Evolutionary conservation across 2,113 vertebrate genomes (phyloP).

Genomic region (Bos indicus): DNA sequence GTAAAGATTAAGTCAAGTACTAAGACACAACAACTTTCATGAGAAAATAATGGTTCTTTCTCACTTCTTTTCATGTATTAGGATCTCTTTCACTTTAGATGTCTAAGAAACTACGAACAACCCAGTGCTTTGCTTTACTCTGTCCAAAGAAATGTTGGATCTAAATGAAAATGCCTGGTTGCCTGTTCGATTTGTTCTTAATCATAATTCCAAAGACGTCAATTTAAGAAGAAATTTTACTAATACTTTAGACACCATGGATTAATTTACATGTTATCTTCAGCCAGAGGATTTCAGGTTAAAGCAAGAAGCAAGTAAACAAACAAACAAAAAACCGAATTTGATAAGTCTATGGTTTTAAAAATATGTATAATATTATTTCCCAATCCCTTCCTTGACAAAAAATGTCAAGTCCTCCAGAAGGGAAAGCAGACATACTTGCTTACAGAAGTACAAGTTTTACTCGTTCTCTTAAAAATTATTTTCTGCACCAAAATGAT

Average conservation of each 20-base stretch:
- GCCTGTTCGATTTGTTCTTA: not conserved
- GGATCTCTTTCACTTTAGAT: not conserved
- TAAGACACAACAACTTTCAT: not conserved
- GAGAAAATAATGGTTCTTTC: not conserved
- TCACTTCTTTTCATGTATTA: not conserved
- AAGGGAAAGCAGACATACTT: not conserved
- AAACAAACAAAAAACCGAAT: not conserved
- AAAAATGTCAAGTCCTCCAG: not conserved
- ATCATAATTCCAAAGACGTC: not conserved
- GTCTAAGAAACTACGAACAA: not conserved
- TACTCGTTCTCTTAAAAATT: constrained; percentile 64
- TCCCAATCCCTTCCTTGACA: not conserved
- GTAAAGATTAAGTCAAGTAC: not conserved
- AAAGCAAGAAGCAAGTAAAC: constrained; percentile 7
- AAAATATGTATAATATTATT: not conserved
- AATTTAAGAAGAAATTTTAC: constrained; percentile 5
- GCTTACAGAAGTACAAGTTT: constrained; percentile 37
- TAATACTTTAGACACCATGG: not conserved
- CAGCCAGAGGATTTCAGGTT: not conserved
- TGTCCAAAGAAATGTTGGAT: not conserved
- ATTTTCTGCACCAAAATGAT: constrained; percentile 57
- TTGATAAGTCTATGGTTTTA: not conserved
- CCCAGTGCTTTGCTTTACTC: not conserved
- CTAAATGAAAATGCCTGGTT: not conserved
- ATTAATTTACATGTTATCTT: not conserved